Base-by-base conservation (phyloP, 2,113 vertebrate genomes). In the Corvus cornix region DNA sequence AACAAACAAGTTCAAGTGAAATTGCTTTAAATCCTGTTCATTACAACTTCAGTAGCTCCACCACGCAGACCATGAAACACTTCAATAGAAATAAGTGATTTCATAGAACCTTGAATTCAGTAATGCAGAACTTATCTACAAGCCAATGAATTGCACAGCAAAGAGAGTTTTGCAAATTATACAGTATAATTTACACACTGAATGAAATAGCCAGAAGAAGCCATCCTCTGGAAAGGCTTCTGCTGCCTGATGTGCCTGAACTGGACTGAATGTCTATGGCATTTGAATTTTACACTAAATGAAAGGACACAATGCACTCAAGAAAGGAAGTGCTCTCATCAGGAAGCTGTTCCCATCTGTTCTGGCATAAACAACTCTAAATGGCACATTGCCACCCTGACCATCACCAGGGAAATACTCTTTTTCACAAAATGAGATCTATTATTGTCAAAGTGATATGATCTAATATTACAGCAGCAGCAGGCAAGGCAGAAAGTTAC, bases 81-180 rank as follows among this genome's bases (percentile, higher is more conserved):
- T 85, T 95, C 78, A 93, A 58, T 1, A 81, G 73, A 95, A 96
- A 17, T 19, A 83, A 73, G 80, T 76, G 53, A 93, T 86, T 89
- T 91, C 84, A 67, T 30, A 94, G 52, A 89, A 80, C 46, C 64
- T 33, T 51, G 64, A 76, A 83, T 41, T 86, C 27, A 44, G 85
- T 58, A 89, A 93, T 76, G 82, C 93, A 87, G 85, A 85, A 93
- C 79, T 96, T 95, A 94, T 93, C 83, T 76, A 82, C 88, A 82
- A 83, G 76, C 76, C 93, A 94, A 49, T 58, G 76, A 94, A 95
- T 30, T 46, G 83, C 62, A 77, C 7, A 49, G 84, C 53, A 56
- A 76, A 90, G 68, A 49, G 44, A 69, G 43, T 21, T 93, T 31
- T 87, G 55, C 60, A 86, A 93, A 87, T 73, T 24, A 60, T 80